Evolutionary conservation across 2,888 invertebrate genomes (phyloP), one percentile per base, ranked within the genome.

Genomic region (Eurois occulta): DNA sequence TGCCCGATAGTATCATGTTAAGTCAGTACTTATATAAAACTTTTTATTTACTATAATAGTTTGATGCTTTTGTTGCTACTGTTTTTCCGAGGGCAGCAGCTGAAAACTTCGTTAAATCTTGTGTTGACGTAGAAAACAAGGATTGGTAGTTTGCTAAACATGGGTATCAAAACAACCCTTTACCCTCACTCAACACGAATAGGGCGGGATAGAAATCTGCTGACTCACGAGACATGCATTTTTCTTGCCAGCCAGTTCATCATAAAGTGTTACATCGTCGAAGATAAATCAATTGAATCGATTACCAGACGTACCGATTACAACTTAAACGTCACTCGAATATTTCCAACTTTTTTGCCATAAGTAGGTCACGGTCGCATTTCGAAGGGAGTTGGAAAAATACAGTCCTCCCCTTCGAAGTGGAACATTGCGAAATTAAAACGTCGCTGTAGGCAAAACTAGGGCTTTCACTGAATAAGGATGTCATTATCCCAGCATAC

Each of bases 291-390:
- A 58, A 80, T 86, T 72, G 62, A 72, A 86, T 85, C 75, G 76
- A 80, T 86, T 78, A 73, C 73, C 38, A 48, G 41, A 65, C 35
- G 58, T 75, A 75, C 66, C 69, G 75, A 81, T 82, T 80, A 83
- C 71, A 81, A 70, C 75, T 81, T 80, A 78, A 81, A 84, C 78
- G 86, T 81, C 78, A 87, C 73, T 77, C 70, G 80, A 75, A 78
- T 89, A 77, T 87, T 72, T 68, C 62, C 65, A 86, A 81, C 82
- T 83, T 89, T 82, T 82, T 77, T 32, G 21, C 41, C 68, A 69
- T 75, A 92, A 90, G 75, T 92, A 83, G 94, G 94, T 94, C 94
- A 94, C 87, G 94, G 94, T 91, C 94, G 91, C 90, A 85, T 90
- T 91, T 88, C 84, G 81, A 90, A 86, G 87, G 89, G 83, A 88